Base-by-base conservation (phyloP, 2,113 vertebrate genomes). In the Ochotona princeps region DNA sequence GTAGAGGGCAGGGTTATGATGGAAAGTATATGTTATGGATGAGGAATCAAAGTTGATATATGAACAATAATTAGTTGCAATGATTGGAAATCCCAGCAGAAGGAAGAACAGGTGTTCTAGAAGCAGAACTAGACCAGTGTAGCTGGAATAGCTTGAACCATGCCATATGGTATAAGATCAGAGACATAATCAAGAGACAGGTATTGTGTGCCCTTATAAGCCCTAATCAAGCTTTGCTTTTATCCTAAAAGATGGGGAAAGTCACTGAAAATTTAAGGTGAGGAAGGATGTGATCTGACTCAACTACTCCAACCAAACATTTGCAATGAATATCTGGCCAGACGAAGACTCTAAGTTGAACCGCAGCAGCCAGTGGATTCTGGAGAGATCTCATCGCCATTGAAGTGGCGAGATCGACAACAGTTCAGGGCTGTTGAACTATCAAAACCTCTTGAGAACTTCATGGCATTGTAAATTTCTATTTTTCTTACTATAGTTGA, bases 1-100 rank as follows among this genome's bases (percentile, higher is more conserved):
- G 0, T 9, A 57, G 51, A 25, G 32, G 74, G 2, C 3, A 3
- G 35, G 21, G 21, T 44, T 9, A 13, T 51, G n/a, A 1, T 21
- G 25, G 35, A 67, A 10, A 13, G 8, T 69, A 11, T 32, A 44
- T 1, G 66, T 4, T 21, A 14, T 26, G 21, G 35, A 74, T 61
- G 5, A 6, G 23, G 54, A 38, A 70, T 17, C 3, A 20, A 51
- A 23, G 75, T 63, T 44, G 65, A 78, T 57, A 73, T 83, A 57
- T 49, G 44, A 76, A 4, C 7, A 65, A 25, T 47, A 73, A 47
- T 38, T 8, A 26, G 1, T 70, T 5, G 18, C 38, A 78, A 82
- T 67, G 26, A 35, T 21, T 13, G 5, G 30, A 35, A 3, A 6
- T 47, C 28, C 3, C 13, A 67, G 47, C 8, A 72, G 32, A 76